Conservation (phyloP, 2,888 invertebrate species). For the Ryuthela nishihirai region DNA sequence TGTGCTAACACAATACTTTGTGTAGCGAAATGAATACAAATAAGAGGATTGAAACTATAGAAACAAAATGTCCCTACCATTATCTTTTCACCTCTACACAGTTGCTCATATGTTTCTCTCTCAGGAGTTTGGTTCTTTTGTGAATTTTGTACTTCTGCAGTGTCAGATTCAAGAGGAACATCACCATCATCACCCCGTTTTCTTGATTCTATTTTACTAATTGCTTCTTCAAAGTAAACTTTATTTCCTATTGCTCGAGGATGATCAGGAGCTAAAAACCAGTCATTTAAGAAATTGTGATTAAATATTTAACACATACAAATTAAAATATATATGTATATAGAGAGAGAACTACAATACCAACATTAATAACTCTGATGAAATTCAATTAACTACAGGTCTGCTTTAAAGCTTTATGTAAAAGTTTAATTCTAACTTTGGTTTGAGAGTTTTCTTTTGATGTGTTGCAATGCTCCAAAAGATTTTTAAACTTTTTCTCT, state of each 20-base stretch:
- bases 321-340: no score
- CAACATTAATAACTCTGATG: no score
- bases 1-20: no score
- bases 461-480: no score
- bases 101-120: conserved; percentile 54
- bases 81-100: conserved; percentile 58
- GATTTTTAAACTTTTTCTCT: no score
- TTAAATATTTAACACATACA: no score
- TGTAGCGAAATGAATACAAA: neutral
- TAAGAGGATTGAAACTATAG: neutral
- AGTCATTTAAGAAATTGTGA: no score
- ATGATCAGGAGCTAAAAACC: conserved; percentile 65
- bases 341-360: no score
- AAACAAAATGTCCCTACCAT: conserved; percentile 45
- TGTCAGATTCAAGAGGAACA: conserved; percentile 51
- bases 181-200: conserved; percentile 63
- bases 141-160: conserved; percentile 44
- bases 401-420: no score
- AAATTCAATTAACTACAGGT: no score
- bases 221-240: conserved; percentile 80
- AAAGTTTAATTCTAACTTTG: no score
- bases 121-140: conserved; percentile 49
- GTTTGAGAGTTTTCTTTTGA: no score
- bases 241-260: conserved; percentile 83
- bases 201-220: conserved; percentile 55